Conservation (phyloP, 1,140 invertebrate species). For the Drosophila lowei region DNA sequence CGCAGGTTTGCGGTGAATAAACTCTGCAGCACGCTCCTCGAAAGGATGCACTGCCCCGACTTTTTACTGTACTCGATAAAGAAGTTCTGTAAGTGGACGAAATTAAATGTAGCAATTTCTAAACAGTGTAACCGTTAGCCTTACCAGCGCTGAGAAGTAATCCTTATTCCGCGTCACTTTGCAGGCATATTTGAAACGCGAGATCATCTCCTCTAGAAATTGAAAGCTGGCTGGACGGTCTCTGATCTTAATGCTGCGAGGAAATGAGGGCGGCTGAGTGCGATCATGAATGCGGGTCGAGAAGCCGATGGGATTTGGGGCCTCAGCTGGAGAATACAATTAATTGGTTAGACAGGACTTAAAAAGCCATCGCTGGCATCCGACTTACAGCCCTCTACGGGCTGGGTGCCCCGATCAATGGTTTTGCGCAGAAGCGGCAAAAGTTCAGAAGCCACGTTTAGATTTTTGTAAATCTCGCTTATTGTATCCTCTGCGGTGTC, state of each 20-base stretch:
- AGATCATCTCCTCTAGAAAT: slow-evolving; percentile 93
- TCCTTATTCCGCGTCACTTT: slow-evolving; percentile 91
- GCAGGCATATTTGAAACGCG: slow-evolving; percentile 91
- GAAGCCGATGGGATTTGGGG: slow-evolving; percentile 91
- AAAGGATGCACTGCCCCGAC: slow-evolving; percentile 95
- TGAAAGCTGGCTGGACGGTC: slow-evolving; percentile 91
- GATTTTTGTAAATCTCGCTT: slow-evolving; percentile 87
- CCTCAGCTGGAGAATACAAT: slow-evolving; percentile 83
- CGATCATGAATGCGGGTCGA: slow-evolving; percentile 97
- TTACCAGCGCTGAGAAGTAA: slow-evolving; percentile 92
- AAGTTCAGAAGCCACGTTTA: slow-evolving; percentile 89
- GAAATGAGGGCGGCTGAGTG: slow-evolving; percentile 98
- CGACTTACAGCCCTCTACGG: slow-evolving; percentile 87
- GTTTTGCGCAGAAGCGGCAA: slow-evolving; percentile 92
- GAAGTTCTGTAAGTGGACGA: slow-evolving; percentile 89
- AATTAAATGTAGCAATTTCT: neutral
- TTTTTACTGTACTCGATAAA: slow-evolving; percentile 96
- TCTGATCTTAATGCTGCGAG: slow-evolving; percentile 96
- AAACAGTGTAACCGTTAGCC: neutral
- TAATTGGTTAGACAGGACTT: neutral
- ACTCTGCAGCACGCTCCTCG: slow-evolving; percentile 94
- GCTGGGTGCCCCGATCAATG: slow-evolving; percentile 89
- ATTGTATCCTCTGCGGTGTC: slow-evolving; percentile 84
- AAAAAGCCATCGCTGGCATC: neutral
- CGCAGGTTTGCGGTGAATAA: slow-evolving; percentile 87